Percentiles rank a stretch among this genome's conserved stretches.
These are phyloP conservation scores for Madoqua kirkii DNA, from an alignment of 2,113 vertebrate species.

Conservation along the genomic window DNA sequence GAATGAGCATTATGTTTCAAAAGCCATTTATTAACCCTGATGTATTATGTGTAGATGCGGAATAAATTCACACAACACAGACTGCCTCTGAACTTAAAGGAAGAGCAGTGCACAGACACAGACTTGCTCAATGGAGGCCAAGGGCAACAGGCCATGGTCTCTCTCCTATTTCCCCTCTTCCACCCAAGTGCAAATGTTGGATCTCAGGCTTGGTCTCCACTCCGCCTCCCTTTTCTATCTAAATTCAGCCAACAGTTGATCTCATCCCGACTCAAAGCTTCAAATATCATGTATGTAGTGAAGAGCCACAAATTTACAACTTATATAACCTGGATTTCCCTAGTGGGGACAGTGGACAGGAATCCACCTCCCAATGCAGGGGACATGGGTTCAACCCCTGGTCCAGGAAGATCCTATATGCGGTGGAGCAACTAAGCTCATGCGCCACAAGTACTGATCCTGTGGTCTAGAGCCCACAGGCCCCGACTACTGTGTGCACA, in stretches of 20 bases:
- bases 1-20: neutral
- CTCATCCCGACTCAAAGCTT: neutral
- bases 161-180: neutral
- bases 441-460: neutral
- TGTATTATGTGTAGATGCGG: rapidly evolving
- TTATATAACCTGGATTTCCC: neutral
- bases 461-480: neutral
- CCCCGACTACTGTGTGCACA: neutral
- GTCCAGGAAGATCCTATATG: neutral
- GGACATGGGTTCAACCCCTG: neutral
- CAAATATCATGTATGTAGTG: neutral
- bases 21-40: neutral
- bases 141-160: neutral
- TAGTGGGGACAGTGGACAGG: neutral
- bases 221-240: neutral
- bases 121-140: neutral
- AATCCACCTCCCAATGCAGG: neutral
- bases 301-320: neutral
- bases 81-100: neutral
- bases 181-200: neutral
- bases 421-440: neutral
- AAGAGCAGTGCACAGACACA: neutral
- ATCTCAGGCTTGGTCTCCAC: neutral
- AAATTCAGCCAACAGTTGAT: neutral
- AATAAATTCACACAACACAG: neutral